Base-by-base conservation (phyloP, 2,113 vertebrate genomes). In the Lipophrys pholis region DNA sequence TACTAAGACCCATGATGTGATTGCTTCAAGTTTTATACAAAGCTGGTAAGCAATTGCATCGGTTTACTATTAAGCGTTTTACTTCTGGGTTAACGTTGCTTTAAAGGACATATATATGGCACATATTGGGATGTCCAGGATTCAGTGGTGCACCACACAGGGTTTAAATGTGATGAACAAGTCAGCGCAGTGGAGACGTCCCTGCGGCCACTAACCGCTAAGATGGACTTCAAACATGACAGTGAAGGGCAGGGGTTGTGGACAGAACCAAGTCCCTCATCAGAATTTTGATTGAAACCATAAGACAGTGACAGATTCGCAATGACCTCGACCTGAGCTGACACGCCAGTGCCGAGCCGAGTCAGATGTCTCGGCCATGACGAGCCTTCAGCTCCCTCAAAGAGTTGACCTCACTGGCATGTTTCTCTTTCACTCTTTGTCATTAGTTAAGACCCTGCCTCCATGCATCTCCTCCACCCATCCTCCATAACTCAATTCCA, bases 201-300 rank as follows among this genome's bases (percentile, higher is more conserved):
- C 62, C 80, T 76, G 40, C 1, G 65, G 80, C 52, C 42, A 17
- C 8, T 15, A 58, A 67, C 21, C 67, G 65, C 73, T 74, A 73
- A 67, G 62, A 87, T 71, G 65, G 66, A 63, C 73, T 76, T 83
- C 71, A 78, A 35, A 78, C 55, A 67, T 79, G 90, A 89, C 89
- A 90, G 82, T 53, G 38, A 73, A 62, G 80, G 81, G 41, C 84
- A 86, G 69, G 51, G 89, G 79, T 80, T 76, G 65, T 69, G 14
- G 66, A 76, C 79, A 82, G 61, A 76, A 79, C 66, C 87, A 73
- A 80, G 76, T 91, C 87, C 76, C 78, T 83, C 83, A 86, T 91
- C 90, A 86, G 65, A 81, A 73, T 65, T 87, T 75, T 82, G 89
- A 92, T 87, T 81, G 67, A 86, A 87, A 79, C 80, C 86, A 84